Evolutionary conservation across 2,113 vertebrate genomes (phyloP), one percentile per base, ranked within the genome.

Genomic region (Tonatia bakeri): DNA sequence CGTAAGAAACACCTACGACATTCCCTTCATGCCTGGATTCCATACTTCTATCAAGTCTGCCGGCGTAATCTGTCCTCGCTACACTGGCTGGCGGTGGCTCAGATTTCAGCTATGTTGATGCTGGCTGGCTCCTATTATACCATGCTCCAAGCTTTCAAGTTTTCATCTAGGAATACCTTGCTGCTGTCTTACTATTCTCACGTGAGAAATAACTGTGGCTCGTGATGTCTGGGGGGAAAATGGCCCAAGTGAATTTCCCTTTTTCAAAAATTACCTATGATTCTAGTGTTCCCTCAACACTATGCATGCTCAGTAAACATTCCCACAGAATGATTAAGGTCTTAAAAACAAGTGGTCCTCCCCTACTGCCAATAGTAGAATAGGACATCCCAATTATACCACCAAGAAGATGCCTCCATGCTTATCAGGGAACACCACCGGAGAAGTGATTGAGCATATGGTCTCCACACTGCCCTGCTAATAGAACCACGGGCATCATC

Each of bases 61-160:
- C 26, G 64, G 72, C 2, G 16, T 6, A 26, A 22, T 31, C 1
- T 11, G 20, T 24, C 40, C 12, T 50, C 3, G 4, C 38, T 52
- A 15, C 59, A 45, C 11, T 10, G 52, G 33, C 54, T 12, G 7
- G 56, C 5, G 9, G 61, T 0, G 2, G 36, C 31, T 4, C 69
- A 7, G 0, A 2, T 3, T 45, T 28, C 19, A 0, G 33, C 52
- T 3, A 2, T 5, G 3, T 1, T 4, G 26, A 17, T 2, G 20
- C 10, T 4, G 26, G 14, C 73, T 5, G 31, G 22, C 9, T 20
- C 16, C 33, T 15, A 0, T 6, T 2, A 22, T 14, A 31, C 31
- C 0, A 2, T 0, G 1, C n/a, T 54, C 13, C 33, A 26, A 45
- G 10, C 33, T 10, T 9, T 4, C 50, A 7, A 5, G 12, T 13